Conservation (phyloP, 2,888 invertebrate species). For the Amblyteles armatorius region DNA sequence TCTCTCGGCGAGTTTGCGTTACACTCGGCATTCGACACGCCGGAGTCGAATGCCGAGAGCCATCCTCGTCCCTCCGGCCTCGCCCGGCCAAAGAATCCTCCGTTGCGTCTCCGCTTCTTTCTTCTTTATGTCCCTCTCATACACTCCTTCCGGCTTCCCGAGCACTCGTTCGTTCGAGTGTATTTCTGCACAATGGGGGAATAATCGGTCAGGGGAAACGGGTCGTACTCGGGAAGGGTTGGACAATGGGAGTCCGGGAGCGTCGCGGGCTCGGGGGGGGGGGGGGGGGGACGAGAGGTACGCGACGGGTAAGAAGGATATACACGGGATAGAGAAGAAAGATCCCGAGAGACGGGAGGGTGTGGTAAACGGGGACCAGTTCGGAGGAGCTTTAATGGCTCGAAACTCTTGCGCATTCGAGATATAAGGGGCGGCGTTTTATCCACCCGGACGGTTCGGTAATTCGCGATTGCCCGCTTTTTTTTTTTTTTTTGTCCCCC, state of each 20-base stretch:
- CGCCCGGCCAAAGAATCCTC: constrained; percentile 42
- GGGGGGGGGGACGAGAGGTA: constrained; percentile 5
- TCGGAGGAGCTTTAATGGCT: constrained; percentile 71
- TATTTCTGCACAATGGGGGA: constrained; percentile 68
- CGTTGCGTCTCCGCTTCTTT: constrained; percentile 18
- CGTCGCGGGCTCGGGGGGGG: constrained; percentile 4
- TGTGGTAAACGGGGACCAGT: constrained; percentile 18
- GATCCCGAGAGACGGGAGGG: constrained; percentile 30
- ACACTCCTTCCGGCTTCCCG: constrained; percentile 43
- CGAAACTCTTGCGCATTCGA: constrained; percentile 72
- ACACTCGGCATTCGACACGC: constrained; percentile 62
- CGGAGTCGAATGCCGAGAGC: constrained; percentile 18
- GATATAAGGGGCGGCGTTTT: constrained; percentile 73
- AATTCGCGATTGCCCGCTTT: constrained; percentile 72
- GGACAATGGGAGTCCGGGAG: constrained; percentile 65
- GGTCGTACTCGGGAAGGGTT: constrained; percentile 59
- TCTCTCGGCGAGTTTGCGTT: constrained; percentile 60
- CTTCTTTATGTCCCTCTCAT: constrained; percentile 18
- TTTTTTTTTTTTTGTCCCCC: constrained; percentile 48
- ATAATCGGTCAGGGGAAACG: constrained; percentile 71
- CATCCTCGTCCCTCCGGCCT: background rate
- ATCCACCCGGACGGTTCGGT: constrained; percentile 74
- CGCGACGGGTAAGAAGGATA: constrained; percentile 7
- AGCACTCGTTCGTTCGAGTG: constrained; percentile 67
- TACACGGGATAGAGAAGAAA: background rate